Evolutionary conservation across 2,888 invertebrate species (phyloP), one percentile per base, ranked within the genome.

Genomic region (Apocheima hispidaria): DNA sequence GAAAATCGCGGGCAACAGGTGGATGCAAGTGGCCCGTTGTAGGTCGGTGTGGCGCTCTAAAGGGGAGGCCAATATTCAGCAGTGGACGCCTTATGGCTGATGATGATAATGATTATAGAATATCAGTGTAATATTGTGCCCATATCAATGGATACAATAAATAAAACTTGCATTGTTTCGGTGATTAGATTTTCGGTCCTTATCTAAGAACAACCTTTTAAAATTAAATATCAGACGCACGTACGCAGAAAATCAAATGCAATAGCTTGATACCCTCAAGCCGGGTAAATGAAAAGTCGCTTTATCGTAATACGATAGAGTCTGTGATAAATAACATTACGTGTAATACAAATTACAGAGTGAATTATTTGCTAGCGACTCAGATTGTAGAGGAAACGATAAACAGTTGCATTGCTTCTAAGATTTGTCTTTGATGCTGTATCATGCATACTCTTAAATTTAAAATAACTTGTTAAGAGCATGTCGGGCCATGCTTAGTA

Each of bases 381-480:
- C 78, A 86, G 81, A 83, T 89, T 75, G 72, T 76, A 70, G 75
- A 83, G 84, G 84, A 87, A 84, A 86, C 74, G 73, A 81, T 84
- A 75, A 77, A 75, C 73, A 69, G 73, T 73, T 55, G 56, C 72
- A 78, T 81, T 71, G 75, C 77, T 79, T 79, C 66, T 71, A 65
- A 82, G 83, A 84, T 83, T 73, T 75, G 75, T 74, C 73, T 66
- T 60, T 68, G 63, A 14, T 26, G 5, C 14, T 14, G 26, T 43
- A 43, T 26, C 9, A 26, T 26, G 26, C 9, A 26, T 26, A 26
- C 9, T 2, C 6, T 26, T 4, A 7, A 26, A 26, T 5, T 1
- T 2, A 26, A 26, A 26, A 26, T 38, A 14, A 18, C n/a, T n/a
- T n/a, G n/a, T n/a, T n/a, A n/a, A n/a, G n/a, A n/a, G n/a, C n/a